A percentile compares a stretch with the other conserved stretches of the same genome.
These are phyloP conservation scores for Campylorhamphus procurvoides DNA, from an alignment of 2,113 vertebrate genomes.

Conservation along the genomic window DNA sequence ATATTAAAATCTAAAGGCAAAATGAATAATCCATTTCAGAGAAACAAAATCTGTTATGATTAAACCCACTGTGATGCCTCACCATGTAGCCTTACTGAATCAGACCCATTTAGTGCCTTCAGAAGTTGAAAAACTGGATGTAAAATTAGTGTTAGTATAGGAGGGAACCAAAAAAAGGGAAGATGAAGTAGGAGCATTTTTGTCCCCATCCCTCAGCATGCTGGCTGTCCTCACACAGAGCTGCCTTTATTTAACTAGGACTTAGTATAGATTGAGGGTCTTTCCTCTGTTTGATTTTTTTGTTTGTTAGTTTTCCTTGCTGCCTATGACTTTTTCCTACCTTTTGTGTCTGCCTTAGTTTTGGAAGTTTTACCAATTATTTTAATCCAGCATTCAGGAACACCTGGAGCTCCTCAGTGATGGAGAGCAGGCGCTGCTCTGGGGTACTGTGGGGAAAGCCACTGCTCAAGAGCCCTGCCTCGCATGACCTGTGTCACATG, in stretches of 20 bases:
- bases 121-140: neutral
- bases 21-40: neutral
- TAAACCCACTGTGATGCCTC: neutral
- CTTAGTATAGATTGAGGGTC: neutral
- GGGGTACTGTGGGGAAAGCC: neutral
- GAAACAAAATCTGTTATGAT: neutral
- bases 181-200: neutral
- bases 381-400: neutral
- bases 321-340: neutral
- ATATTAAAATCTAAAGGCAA: neutral
- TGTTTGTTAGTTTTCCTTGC: neutral
- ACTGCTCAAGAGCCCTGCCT: fast-evolving
- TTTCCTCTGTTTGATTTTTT: neutral
- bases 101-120: neutral
- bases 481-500: fast-evolving
- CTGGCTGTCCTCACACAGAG: neutral
- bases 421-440: neutral
- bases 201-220: neutral
- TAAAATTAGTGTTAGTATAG: neutral
- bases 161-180: neutral
- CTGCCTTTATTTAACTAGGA: neutral
- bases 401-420: neutral
- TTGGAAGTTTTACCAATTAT: neutral
- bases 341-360: neutral
- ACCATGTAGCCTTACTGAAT: neutral